phyloP scores from a whole-genome alignment of 2,888 invertebrate genomes.

The Chydorus sphaericus region DNA sequence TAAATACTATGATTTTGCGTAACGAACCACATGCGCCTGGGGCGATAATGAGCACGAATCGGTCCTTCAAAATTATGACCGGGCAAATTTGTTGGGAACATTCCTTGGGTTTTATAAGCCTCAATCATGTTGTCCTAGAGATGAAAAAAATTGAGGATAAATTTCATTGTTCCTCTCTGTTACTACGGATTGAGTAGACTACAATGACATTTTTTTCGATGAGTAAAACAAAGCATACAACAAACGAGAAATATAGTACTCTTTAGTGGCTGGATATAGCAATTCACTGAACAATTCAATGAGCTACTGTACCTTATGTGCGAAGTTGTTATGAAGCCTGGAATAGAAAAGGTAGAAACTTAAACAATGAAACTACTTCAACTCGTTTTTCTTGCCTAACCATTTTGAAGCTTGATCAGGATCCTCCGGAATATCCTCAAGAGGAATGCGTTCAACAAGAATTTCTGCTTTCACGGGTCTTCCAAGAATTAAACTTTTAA shows the following conservation, averaged over 20 bases:
- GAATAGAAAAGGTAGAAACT: too few species aligned
- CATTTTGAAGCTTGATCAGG: constrained; percentile 62
- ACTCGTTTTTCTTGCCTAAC: constrained; percentile 64
- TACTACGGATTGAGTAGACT: too few species aligned
- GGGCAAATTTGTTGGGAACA: neutral
- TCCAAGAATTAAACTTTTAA: constrained; percentile 59
- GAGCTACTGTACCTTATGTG: constrained; percentile 60
- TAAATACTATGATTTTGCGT: too few species aligned
- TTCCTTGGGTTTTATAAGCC: neutral
- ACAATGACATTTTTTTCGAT: too few species aligned
- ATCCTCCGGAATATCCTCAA: constrained; percentile 60
- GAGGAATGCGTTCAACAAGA: constrained; percentile 63
- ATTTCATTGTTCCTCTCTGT: neutral
- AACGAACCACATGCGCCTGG: too few species aligned
- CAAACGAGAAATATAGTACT: neutral
- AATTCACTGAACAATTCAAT: too few species aligned
- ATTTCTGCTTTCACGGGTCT: constrained; percentile 55
- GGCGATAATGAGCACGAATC: neutral
- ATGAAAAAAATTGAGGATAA: neutral
- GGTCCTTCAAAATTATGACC: neutral
- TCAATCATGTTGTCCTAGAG: neutral
- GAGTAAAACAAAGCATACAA: neutral
- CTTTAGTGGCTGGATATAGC: too few species aligned
- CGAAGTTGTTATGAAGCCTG: constrained; percentile 62
- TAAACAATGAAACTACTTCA: constrained; percentile 59